Percentiles rank a stretch among this genome's conserved stretches.
Conservation (phyloP, 2,797 vertebrate species). For the Loris lydekkerianus region DNA sequence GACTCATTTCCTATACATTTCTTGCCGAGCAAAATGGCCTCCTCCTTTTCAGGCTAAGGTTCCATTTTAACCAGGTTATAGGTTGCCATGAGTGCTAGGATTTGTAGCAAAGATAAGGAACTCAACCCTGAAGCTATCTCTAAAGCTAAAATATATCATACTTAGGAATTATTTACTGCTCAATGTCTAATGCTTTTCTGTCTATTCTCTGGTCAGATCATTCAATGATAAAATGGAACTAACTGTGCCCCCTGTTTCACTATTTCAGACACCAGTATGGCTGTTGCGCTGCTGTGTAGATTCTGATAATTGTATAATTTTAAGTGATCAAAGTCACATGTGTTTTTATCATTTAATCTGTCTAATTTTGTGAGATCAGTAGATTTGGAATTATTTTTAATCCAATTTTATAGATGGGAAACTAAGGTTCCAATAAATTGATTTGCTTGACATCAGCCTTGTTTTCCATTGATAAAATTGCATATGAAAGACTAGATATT, state of each 20-base stretch:
- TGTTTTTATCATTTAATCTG: not conserved
- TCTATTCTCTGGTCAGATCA: not conserved
- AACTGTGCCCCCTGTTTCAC: too few relatives aligned
- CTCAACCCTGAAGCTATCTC: not conserved
- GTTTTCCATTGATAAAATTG: too few relatives aligned
- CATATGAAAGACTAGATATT: too few relatives aligned
- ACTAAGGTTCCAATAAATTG: too few relatives aligned
- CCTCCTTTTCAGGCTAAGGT: not conserved
- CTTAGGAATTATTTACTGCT: not conserved
- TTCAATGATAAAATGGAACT: not conserved
- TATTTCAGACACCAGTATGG: not conserved
- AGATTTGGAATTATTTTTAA: not conserved
- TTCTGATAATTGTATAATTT: not conserved
- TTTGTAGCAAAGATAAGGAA: slow-evolving; percentile 9
- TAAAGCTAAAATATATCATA: not conserved
- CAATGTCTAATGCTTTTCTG: not conserved
- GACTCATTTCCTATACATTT: not conserved
- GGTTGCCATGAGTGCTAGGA: not conserved
- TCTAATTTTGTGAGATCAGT: not conserved
- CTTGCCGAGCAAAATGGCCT: not conserved
- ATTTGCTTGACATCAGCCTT: too few relatives aligned
- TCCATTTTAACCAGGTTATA: not conserved
- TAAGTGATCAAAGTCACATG: not conserved
- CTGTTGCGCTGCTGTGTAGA: not conserved
- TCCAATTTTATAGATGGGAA: too few relatives aligned